Conservation (phyloP, 2,113 vertebrate genomes). For the Typhlomys cinereus region DNA sequence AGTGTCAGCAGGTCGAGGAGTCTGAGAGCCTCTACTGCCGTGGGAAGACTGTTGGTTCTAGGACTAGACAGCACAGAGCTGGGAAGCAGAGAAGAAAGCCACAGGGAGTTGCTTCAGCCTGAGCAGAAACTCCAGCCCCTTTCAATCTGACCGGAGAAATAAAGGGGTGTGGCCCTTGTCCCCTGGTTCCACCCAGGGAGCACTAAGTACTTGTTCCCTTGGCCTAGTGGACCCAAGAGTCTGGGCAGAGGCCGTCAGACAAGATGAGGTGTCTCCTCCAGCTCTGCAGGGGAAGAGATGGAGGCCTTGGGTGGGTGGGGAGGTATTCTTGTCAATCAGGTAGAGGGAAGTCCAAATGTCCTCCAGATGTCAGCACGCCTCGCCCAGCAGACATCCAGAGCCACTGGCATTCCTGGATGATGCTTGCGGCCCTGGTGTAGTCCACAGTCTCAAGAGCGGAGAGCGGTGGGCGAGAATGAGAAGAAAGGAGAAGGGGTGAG, state of each 20-base stretch:
- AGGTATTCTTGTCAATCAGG: neutral
- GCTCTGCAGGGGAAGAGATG: neutral
- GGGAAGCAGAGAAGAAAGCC: neutral
- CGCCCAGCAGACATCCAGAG: neutral
- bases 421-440: slow-evolving; percentile 35
- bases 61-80: too few species aligned
- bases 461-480: neutral
- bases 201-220: neutral
- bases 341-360: neutral
- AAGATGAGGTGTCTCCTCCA: neutral
- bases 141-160: neutral
- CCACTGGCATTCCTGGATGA: neutral
- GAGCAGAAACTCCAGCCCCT: neutral
- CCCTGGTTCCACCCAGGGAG: too few species aligned
- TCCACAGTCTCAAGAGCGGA: slow-evolving; percentile 38
- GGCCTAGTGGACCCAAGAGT: neutral
- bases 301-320: neutral
- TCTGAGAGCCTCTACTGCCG: too few species aligned
- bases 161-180: neutral
- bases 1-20: too few species aligned
- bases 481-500: neutral
- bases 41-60: too few species aligned
- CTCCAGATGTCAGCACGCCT: neutral
- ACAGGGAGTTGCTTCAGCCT: neutral
- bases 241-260: neutral